Conservation (phyloP, 1,140 invertebrate species). For the Anastrepha ludens region DNA sequence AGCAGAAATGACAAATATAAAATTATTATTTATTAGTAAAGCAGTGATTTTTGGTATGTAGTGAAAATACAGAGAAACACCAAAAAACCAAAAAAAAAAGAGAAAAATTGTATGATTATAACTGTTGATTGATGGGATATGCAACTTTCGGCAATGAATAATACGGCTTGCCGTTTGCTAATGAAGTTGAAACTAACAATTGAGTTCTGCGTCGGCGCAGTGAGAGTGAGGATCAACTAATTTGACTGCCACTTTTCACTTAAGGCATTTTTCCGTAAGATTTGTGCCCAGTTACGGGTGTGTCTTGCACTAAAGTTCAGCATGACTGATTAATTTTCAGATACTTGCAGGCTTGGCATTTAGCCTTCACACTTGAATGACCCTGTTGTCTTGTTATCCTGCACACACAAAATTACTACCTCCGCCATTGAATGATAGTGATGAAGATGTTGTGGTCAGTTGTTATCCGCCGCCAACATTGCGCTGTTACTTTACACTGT, state of each 20-base stretch:
- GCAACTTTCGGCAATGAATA: not conserved
- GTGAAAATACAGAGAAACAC: not conserved
- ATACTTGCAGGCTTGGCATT: too few relatives aligned
- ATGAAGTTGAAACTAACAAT: not conserved
- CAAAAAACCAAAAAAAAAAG: not conserved
- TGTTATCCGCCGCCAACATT: not conserved
- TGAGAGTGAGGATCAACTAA: not conserved
- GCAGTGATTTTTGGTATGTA: not conserved
- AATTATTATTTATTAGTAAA: constrained; percentile 54
- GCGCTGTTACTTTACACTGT: not conserved
- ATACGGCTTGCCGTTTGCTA: not conserved
- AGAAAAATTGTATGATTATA: too few relatives aligned
- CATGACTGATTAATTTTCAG: not conserved
- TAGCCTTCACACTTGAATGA: not conserved
- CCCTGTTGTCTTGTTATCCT: not conserved
- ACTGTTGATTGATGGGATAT: not conserved
- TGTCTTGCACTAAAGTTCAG: not conserved
- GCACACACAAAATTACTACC: not conserved
- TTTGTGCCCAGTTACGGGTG: not conserved
- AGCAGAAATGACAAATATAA: constrained; percentile 48
- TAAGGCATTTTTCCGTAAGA: not conserved
- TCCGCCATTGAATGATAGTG: not conserved
- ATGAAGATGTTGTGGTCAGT: not conserved
- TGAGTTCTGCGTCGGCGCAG: not conserved
- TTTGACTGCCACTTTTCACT: not conserved